Evolutionary conservation across 2,888 invertebrate species (phyloP).

Genomic region (Tachystola acroxantha): DNA sequence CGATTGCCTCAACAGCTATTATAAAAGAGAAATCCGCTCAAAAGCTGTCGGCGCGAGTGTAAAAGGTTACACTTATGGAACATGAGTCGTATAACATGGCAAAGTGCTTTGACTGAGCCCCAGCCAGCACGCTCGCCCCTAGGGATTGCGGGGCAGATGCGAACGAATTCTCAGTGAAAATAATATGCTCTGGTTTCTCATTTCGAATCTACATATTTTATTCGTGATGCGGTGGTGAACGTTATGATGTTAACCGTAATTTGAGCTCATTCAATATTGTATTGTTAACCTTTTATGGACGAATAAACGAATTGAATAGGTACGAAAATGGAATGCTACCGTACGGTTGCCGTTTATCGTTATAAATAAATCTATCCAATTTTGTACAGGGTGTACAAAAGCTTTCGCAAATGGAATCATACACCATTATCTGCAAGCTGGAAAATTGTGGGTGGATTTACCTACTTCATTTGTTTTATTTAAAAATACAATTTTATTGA

Average conservation of each 20-base stretch:
- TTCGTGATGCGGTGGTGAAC: background rate
- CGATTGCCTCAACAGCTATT: background rate
- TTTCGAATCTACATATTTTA: background rate
- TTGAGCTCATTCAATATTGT: no score
- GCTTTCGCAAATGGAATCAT: no score
- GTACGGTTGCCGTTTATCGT: no score
- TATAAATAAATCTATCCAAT: no score
- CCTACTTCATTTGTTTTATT: no score
- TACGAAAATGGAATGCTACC: no score
- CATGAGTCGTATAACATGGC: constrained; percentile 13
- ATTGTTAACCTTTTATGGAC: no score
- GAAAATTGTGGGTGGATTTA: no score
- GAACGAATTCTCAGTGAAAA: constrained; percentile 20
- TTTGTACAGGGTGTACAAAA: no score
- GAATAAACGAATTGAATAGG: background rate
- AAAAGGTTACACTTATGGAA: constrained; percentile 20
- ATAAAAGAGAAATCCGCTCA: constrained; percentile 16
- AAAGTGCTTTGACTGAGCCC: constrained; percentile 26
- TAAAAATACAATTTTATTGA: no score
- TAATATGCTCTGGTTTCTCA: constrained; percentile 2
- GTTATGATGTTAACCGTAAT: no score
- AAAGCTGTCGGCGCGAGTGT: constrained; percentile 23
- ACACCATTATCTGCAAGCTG: no score
- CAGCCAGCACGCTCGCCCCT: constrained; percentile 17
- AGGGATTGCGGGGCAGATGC: constrained; percentile 22